Evolutionary conservation across 2,797 vertebrate species (phyloP), one percentile per base, ranked within the genome.

Genomic region (Hydrocynus forskahlii): DNA sequence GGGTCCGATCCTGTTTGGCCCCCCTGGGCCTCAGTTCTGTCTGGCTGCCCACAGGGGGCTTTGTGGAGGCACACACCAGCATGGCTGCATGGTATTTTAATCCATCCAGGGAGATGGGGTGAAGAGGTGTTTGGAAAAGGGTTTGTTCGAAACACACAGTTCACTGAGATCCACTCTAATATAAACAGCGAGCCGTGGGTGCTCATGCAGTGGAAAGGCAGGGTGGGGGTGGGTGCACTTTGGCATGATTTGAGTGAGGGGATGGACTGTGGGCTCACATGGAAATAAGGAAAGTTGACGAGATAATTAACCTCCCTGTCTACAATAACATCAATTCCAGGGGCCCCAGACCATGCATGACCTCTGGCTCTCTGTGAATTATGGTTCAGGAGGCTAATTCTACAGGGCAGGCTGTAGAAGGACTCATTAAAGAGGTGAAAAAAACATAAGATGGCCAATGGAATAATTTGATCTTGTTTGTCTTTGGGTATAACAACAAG

Each of bases 71-170:
- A 83, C 82, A 91, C 85, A 90, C 87, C 84, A 89, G 90, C 78
- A 78, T 89, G 86, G 84, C 81, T 88, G 88, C 82, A 76, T 90
- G 91, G 87, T 85, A 88, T 88, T 88, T 89, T 90, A 90, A 89
- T 89, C 84, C 82, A 69, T 57, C 69, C 62, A 55, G 82, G 73
- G 79, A 78, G 71, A 80, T 80, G 64, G 79, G 76, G 62, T 73
- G 85, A 77, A 80, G 69, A 84, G 64, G 60, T 83, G 82, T 88
- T 88, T 89, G 86, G 74, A 75, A 79, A 83, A 84, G 78, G 52
- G 69, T 71, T 82, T 68, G 79, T 79, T 83, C 17, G 21, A 82
- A 75, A 80, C 69, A 64, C 79, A 83, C 86, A 80, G 72, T 86
- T 84, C 81, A 78, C 57, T 87, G 81, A 82, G 72, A 83, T 86